These are phyloP conservation scores for Eupithecia centaureata DNA, from an alignment of 2,888 invertebrate species.

Conservation along the genomic window DNA sequence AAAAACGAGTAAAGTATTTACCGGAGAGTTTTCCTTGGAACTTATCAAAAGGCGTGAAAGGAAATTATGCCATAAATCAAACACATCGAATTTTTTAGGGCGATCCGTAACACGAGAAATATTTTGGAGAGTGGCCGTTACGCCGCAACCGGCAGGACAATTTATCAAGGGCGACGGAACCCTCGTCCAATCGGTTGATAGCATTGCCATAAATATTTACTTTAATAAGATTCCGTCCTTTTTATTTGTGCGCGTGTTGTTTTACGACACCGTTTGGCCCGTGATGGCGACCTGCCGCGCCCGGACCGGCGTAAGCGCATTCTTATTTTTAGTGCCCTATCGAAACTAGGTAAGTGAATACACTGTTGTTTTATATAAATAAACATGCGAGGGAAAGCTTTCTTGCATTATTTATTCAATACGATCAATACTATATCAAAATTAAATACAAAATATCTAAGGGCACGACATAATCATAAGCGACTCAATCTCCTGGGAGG, in stretches of 20 bases:
- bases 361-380: conserved; percentile 34
- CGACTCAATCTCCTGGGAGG: conserved; percentile 15
- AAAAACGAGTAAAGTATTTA: conserved; percentile 52
- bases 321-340: conserved; percentile 67
- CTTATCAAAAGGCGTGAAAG: conserved; percentile 68
- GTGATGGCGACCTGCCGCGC: conserved; percentile 66
- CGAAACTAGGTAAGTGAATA: conserved; percentile 61
- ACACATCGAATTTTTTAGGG: conserved; percentile 69
- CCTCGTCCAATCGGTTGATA: conserved; percentile 82
- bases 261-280: conserved; percentile 78
- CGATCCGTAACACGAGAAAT: conserved; percentile 73
- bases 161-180: conserved; percentile 79
- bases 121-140: conserved; percentile 71
- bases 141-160: conserved; percentile 75
- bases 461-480: conserved; percentile 6
- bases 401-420: conserved; percentile 15
- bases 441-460: conserved; percentile 14
- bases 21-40: conserved; percentile 52
- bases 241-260: conserved; percentile 76
- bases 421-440: neutral
- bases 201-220: conserved; percentile 83
- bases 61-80: conserved; percentile 76
- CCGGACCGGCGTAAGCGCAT: conserved; percentile 66
- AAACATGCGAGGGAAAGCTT: conserved; percentile 15
- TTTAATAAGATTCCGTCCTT: conserved; percentile 83